Conservation (phyloP, 2,888 invertebrate species). For the Macaria notata region DNA sequence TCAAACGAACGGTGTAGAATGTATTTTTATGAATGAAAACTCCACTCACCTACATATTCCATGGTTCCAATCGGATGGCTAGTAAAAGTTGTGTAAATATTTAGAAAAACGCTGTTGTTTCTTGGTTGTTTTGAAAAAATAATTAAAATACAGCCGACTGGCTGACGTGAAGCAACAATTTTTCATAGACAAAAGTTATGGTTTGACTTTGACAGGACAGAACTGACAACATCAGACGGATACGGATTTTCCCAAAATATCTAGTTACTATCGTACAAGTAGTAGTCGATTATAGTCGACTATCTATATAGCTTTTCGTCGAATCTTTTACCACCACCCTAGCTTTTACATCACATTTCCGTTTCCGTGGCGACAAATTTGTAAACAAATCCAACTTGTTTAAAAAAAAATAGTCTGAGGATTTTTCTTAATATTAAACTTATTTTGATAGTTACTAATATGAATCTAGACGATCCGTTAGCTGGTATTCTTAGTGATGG, state of each 20-base stretch:
- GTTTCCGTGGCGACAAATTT: conserved; percentile 64
- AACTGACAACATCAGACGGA: conserved; percentile 4
- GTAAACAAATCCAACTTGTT: conserved; percentile 45
- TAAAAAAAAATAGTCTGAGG: not conserved
- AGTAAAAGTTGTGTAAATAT: conserved; percentile 41
- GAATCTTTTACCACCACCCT: too few species aligned
- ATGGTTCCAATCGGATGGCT: conserved; percentile 52
- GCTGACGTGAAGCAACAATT: conserved; percentile 78
- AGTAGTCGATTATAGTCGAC: conserved; percentile 7
- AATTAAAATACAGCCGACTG: conserved; percentile 70
- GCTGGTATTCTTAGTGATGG: conserved; percentile 86
- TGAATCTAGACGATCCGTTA: conserved; percentile 84
- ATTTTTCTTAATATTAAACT: conserved; percentile 2
- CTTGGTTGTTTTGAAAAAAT: conserved; percentile 73
- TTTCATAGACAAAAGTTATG: conserved; percentile 44
- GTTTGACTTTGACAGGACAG: conserved; percentile 9
- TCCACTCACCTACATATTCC: conserved; percentile 70
- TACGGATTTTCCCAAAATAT: not conserved
- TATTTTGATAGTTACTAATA: conserved; percentile 64
- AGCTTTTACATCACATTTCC: too few species aligned
- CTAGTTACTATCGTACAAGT: too few species aligned
- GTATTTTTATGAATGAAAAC: conserved; percentile 34
- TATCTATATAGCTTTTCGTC: too few species aligned
- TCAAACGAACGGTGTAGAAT: conserved; percentile 41
- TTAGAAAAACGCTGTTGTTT: conserved; percentile 45